Percentiles rank a stretch among this genome's conserved stretches.
Conservation (phyloP, 2,113 vertebrate genomes). For the Dolichallabes microphthalmus region DNA sequence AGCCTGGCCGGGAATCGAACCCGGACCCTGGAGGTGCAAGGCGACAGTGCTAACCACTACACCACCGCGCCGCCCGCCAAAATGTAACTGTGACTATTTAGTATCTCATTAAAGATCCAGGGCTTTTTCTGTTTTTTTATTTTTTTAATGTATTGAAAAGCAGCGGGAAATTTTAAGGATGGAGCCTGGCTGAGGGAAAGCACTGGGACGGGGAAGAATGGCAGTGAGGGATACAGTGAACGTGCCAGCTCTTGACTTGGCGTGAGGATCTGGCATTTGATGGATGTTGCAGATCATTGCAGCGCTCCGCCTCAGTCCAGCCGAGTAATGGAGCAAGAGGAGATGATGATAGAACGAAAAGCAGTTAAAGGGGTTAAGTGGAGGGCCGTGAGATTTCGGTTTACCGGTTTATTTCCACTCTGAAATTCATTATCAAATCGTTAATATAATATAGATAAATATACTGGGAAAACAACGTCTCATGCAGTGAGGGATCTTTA, state of each 20-base stretch:
- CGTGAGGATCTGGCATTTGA: conserved; percentile 41
- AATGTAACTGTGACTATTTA: not conserved
- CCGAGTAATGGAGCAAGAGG: conserved; percentile 22
- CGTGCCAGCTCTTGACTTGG: conserved; percentile 37
- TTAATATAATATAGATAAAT: not conserved
- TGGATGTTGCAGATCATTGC: conserved; percentile 52
- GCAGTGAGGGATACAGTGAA: not conserved
- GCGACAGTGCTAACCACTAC: no score
- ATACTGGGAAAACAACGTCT: not conserved
- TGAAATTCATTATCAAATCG: not conserved
- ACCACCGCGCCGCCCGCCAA: no score
- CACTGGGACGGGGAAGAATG: conserved; percentile 1
- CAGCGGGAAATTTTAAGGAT: not conserved
- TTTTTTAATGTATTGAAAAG: not conserved
- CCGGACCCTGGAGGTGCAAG: no score
- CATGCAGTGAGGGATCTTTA: not conserved
- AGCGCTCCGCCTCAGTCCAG: conserved; percentile 15
- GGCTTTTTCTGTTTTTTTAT: not conserved
- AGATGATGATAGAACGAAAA: conserved; percentile 9
- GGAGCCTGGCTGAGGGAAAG: not conserved
- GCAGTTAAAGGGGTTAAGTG: conserved; percentile 12
- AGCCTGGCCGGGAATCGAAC: no score
- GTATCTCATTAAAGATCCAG: not conserved
- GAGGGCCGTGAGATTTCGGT: not conserved
- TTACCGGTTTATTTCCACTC: not conserved